phyloP scores from a whole-genome alignment of 2,797 vertebrate species.

The Morus bassanus region DNA sequence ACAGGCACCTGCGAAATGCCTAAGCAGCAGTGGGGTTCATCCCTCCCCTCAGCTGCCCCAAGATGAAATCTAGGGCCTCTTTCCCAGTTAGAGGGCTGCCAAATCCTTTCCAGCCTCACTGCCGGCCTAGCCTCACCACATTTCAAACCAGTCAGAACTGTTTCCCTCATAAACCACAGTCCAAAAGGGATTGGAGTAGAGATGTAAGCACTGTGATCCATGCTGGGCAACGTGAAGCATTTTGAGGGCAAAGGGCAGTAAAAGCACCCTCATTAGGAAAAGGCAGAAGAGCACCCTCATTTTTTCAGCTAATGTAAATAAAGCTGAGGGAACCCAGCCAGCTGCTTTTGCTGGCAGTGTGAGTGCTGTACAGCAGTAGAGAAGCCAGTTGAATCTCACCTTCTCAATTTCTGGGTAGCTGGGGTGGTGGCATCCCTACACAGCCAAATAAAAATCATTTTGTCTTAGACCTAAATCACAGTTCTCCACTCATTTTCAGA shows the following conservation, averaged over 20 bases:
- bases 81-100: background rate
- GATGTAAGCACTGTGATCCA: background rate
- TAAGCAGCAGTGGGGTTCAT: background rate
- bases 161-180: background rate
- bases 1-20: background rate
- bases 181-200: background rate
- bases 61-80: background rate
- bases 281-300: background rate
- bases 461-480: background rate
- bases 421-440: background rate
- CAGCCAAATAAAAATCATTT: background rate
- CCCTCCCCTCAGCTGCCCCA: background rate
- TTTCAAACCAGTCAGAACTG: background rate
- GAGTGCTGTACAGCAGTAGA: background rate
- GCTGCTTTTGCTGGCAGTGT: background rate
- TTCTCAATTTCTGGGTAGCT: background rate
- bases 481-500: background rate
- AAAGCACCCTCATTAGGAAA: background rate
- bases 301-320: background rate
- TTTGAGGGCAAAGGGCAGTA: background rate
- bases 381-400: background rate
- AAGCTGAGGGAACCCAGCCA: background rate
- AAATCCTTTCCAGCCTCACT: background rate
- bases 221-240: background rate
- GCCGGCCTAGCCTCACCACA: rapidly evolving